Conservation (phyloP, 2,888 invertebrate species). For the Euplexia lucipara region DNA sequence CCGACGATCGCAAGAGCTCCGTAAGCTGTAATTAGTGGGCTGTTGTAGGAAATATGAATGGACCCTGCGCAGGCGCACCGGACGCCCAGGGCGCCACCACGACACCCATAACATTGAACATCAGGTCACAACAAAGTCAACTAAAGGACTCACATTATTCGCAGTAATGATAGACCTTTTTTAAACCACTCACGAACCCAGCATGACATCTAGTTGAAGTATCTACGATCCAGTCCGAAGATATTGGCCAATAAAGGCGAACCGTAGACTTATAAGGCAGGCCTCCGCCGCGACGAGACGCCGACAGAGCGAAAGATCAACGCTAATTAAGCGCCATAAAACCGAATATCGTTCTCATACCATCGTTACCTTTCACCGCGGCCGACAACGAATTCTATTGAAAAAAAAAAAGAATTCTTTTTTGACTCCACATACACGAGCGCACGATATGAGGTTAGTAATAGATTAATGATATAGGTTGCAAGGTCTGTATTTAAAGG, state of each 20-base stretch:
- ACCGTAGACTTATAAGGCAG: conserved; percentile 77
- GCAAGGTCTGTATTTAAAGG: conserved; percentile 84
- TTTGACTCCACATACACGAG: conserved; percentile 78
- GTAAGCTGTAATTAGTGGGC: conserved; percentile 84
- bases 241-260: conserved; percentile 83
- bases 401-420: conserved; percentile 65
- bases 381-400: conserved; percentile 78
- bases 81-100: conserved; percentile 73
- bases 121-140: conserved; percentile 55
- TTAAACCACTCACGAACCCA: conserved; percentile 69
- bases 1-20: conserved; percentile 72
- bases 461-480: conserved; percentile 90
- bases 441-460: conserved; percentile 81
- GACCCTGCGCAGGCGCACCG: conserved; percentile 75
- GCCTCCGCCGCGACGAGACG: conserved; percentile 72
- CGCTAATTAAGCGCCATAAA: conserved; percentile 89
- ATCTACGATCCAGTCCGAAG: conserved; percentile 78
- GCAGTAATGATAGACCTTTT: conserved; percentile 69
- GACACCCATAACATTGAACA: conserved; percentile 67
- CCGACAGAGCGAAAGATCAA: conserved; percentile 83
- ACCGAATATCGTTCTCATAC: conserved; percentile 85
- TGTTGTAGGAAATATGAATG: conserved; percentile 87
- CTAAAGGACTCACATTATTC: conserved; percentile 60
- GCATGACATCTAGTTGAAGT: conserved; percentile 80
- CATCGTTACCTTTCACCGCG: conserved; percentile 85